These are phyloP conservation scores for Thripadectes ignobilis DNA, from an alignment of 2,797 vertebrate species.

Conservation along the genomic window DNA sequence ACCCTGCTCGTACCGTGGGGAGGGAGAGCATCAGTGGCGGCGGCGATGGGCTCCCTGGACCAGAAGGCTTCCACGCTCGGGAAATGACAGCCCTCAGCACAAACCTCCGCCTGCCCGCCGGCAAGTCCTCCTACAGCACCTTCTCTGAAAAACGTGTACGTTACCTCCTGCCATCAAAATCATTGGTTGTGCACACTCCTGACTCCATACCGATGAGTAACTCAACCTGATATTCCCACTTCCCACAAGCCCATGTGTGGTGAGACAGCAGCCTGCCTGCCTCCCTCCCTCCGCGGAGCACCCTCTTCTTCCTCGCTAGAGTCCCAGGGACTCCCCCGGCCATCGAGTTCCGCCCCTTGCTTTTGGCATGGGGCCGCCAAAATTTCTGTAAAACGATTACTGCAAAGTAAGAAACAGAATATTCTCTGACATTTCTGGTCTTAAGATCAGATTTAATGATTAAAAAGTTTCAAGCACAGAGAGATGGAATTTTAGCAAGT, in stretches of 20 bases:
- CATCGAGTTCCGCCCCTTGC: background rate
- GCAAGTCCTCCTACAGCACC: conserved; percentile 35
- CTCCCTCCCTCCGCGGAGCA: background rate
- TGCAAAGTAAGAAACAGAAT: background rate
- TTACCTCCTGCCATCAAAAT: conserved; percentile 27
- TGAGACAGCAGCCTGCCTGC: background rate
- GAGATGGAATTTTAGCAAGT: background rate
- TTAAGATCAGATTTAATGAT: background rate
- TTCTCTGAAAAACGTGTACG: background rate
- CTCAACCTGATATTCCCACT: conserved; percentile 46
- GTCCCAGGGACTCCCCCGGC: background rate
- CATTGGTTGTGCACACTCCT: conserved; percentile 9
- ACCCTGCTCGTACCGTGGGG: background rate
- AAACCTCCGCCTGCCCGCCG: background rate
- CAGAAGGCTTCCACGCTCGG: background rate
- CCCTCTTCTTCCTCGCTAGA: background rate
- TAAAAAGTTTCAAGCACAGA: background rate
- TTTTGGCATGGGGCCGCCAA: no score
- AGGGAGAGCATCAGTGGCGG: background rate
- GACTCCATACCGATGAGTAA: conserved; percentile 52
- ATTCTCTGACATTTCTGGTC: no score
- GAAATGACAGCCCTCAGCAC: background rate
- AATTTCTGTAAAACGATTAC: background rate
- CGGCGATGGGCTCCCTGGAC: background rate
- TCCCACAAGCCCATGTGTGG: conserved; percentile 26